These are phyloP conservation scores for Gasterosteus nipponicus DNA, from an alignment of 2,113 vertebrate genomes.

Conservation along the genomic window DNA sequence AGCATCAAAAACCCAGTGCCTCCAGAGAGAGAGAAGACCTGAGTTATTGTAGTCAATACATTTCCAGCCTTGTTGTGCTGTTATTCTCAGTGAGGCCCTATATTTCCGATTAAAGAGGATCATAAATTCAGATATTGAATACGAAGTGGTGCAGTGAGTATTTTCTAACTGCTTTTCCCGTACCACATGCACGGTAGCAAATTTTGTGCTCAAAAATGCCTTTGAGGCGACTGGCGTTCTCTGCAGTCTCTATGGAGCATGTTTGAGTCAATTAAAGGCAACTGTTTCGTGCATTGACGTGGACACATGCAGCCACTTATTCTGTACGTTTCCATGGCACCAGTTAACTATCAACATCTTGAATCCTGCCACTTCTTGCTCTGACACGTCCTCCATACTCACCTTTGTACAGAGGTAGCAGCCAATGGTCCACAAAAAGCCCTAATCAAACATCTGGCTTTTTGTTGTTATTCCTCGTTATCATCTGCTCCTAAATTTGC, in stretches of 20 bases:
- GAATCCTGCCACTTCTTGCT: neutral
- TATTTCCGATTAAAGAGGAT: constrained; percentile 3
- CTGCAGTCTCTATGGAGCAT: no score
- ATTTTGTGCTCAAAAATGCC: no score
- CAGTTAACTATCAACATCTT: no score
- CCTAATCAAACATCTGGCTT: neutral
- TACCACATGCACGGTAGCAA: no score
- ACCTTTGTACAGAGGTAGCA: neutral
- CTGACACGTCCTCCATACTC: neutral
- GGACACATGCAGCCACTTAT: no score
- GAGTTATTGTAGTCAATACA: constrained; percentile 4
- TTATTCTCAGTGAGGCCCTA: constrained; percentile 1
- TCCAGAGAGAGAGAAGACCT: neutral
- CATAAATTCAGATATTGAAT: neutral
- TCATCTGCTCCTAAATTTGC: neutral
- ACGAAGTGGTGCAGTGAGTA: neutral
- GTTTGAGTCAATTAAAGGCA: no score
- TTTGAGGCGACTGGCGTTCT: no score
- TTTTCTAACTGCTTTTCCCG: neutral
- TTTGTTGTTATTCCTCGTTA: neutral
- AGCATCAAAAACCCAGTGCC: neutral
- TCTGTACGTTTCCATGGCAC: no score
- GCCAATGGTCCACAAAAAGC: neutral
- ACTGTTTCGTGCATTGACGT: no score
- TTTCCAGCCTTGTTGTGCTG: neutral